Evolutionary conservation across 2,888 invertebrate genomes (phyloP).

Genomic region (Theristus sp.): DNA sequence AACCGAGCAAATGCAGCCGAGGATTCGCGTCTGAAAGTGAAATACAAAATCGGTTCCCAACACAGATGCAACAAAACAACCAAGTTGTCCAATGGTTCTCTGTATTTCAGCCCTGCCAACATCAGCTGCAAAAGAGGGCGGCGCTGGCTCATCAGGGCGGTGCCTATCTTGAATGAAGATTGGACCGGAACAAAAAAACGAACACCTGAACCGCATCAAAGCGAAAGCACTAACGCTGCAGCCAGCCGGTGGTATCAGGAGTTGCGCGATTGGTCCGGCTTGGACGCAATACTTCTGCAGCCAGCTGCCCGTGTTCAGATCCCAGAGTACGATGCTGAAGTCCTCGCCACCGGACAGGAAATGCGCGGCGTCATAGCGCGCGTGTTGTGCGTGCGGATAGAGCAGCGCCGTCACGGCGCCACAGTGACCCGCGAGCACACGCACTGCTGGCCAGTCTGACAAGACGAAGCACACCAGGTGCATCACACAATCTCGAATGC

Average conservation of each 20-base stretch:
- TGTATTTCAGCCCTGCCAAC: no score
- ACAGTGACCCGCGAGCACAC: slow-evolving; percentile 61
- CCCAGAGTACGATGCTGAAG: slow-evolving; percentile 92
- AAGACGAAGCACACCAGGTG: no score
- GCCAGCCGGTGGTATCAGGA: slow-evolving; percentile 78
- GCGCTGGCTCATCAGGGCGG: no score
- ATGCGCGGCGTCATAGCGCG: slow-evolving; percentile 38
- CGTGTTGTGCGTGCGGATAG: slow-evolving; percentile 71
- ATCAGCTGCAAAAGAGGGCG: no score
- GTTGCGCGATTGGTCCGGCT: slow-evolving; percentile 84
- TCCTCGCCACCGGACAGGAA: slow-evolving; percentile 91
- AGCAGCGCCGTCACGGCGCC: slow-evolving; percentile 81
- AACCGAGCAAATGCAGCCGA: slow-evolving; percentile 84
- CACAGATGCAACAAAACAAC: no score
- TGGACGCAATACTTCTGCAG: slow-evolving; percentile 90
- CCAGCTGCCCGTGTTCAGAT: slow-evolving; percentile 65
- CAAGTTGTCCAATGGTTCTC: no score
- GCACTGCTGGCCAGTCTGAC: not conserved
- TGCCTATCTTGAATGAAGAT: no score
- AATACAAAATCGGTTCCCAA: slow-evolving; percentile 22
- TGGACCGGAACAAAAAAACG: no score
- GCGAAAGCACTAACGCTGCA: slow-evolving; percentile 38
- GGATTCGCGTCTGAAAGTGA: slow-evolving; percentile 63
- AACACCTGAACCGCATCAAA: no score
- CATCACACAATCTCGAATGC: no score